A percentile compares a stretch with the other conserved stretches of the same genome.
phyloP scores from a whole-genome alignment of 2,888 invertebrate genomes.

The Carterocephalus palaemon region DNA sequence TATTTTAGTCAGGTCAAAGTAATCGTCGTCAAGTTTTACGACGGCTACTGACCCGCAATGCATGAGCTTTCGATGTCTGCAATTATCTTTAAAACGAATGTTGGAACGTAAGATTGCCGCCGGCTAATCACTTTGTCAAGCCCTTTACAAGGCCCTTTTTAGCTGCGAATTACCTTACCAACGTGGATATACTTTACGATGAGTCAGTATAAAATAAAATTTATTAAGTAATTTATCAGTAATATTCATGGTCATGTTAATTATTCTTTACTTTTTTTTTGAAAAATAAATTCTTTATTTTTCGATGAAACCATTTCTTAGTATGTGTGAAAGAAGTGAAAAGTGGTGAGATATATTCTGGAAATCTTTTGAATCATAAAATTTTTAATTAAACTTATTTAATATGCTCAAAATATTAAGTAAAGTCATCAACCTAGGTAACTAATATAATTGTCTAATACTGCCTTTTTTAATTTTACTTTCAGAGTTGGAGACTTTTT shows the following conservation, averaged over 20 bases:
- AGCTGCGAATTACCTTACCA: constrained; percentile 48
- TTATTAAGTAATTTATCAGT: constrained; percentile 12
- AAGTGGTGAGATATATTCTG: too few relatives aligned
- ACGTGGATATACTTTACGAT: constrained; percentile 45
- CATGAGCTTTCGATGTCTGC: constrained; percentile 56
- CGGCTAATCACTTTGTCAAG: constrained; percentile 50
- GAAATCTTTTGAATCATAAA: too few relatives aligned
- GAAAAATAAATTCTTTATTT: too few relatives aligned
- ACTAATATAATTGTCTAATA: too few relatives aligned
- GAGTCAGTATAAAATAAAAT: constrained; percentile 27
- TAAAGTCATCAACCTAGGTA: too few relatives aligned
- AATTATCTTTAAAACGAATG: constrained; percentile 59
- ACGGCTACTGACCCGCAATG: constrained; percentile 56
- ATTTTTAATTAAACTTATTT: too few relatives aligned
- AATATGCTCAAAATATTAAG: too few relatives aligned
- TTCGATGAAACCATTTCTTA: too few relatives aligned
- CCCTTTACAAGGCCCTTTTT: constrained; percentile 50
- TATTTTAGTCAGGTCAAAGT: constrained; percentile 33
- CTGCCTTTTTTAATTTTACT: too few relatives aligned
- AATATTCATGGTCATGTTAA: not conserved
- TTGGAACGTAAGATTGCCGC: constrained; percentile 49
- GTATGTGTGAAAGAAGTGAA: too few relatives aligned
- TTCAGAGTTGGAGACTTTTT: too few relatives aligned
- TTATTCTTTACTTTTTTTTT: too few relatives aligned
- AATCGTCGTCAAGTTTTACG: constrained; percentile 66